These are phyloP conservation scores for Polydrusus pterygomalis DNA, from an alignment of 2,888 invertebrate species.

Conservation along the genomic window DNA sequence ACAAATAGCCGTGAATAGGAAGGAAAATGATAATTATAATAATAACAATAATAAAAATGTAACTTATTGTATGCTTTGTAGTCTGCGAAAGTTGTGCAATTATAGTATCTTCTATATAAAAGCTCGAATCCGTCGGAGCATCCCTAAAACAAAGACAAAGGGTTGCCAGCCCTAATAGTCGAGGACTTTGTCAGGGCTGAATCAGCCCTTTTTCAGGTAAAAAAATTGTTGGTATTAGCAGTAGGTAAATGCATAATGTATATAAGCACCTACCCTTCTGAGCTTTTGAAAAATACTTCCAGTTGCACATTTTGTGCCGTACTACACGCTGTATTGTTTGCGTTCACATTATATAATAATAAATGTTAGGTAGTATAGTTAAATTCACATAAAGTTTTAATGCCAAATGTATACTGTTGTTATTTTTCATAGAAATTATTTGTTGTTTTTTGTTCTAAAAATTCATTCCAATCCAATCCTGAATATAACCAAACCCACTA, in stretches of 20 bases:
- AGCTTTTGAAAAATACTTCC: no score
- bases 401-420: no score
- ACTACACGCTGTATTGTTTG: no score
- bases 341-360: no score
- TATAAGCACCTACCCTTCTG: no score
- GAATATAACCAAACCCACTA: constrained; percentile 39
- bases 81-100: constrained; percentile 19
- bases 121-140: constrained; percentile 27
- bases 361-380: no score
- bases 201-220: neutral
- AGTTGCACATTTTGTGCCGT: no score
- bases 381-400: no score
- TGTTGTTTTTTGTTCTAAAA: no score
- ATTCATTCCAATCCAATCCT: neutral
- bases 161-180: constrained; percentile 50
- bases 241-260: no score
- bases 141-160: constrained; percentile 50
- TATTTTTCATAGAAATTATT: no score
- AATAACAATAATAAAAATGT: neutral
- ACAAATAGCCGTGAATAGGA: no score
- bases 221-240: neutral
- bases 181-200: constrained; percentile 22
- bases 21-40: neutral
- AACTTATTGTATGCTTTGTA: neutral
- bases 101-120: constrained; percentile 45